Evolutionary conservation across 2,113 vertebrate species (phyloP).

Genomic region (Solea solea): DNA sequence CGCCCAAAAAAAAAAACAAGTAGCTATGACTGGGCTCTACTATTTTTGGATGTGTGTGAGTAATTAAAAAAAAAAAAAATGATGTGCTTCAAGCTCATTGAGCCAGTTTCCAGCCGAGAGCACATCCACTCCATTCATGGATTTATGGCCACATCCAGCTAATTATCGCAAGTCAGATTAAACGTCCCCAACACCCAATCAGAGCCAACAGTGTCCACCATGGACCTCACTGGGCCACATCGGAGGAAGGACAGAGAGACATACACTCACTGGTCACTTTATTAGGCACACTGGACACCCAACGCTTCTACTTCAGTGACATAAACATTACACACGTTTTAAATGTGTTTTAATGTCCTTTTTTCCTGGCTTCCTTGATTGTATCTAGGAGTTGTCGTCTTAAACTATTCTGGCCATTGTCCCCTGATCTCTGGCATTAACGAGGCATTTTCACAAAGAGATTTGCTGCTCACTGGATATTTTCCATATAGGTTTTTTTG

Average conservation of each 20-base stretch:
- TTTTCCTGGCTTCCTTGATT: no score
- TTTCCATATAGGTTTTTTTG: no score
- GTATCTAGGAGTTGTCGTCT: no score
- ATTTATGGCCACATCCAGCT: conserved; percentile 4
- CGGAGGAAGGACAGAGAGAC: not conserved
- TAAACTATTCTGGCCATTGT: no score
- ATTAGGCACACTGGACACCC: no score
- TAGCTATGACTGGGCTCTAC: not conserved
- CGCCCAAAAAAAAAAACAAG: not conserved
- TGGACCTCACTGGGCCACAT: no score
- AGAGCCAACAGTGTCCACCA: not conserved
- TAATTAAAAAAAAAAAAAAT: conserved; percentile 2
- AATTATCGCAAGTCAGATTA: not conserved
- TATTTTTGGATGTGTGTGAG: conserved; percentile 5
- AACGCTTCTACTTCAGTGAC: no score
- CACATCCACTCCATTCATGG: conserved; percentile 9
- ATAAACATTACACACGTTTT: no score
- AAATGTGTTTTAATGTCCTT: no score
- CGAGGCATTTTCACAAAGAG: no score
- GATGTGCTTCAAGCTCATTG: conserved; percentile 3
- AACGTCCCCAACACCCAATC: not conserved
- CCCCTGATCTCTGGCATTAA: no score
- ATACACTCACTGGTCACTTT: not conserved
- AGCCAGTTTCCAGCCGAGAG: not conserved
- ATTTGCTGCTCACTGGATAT: no score